These are phyloP conservation scores for Dolichotis patagonum DNA, from an alignment of 2,113 vertebrate genomes.

Conservation along the genomic window DNA sequence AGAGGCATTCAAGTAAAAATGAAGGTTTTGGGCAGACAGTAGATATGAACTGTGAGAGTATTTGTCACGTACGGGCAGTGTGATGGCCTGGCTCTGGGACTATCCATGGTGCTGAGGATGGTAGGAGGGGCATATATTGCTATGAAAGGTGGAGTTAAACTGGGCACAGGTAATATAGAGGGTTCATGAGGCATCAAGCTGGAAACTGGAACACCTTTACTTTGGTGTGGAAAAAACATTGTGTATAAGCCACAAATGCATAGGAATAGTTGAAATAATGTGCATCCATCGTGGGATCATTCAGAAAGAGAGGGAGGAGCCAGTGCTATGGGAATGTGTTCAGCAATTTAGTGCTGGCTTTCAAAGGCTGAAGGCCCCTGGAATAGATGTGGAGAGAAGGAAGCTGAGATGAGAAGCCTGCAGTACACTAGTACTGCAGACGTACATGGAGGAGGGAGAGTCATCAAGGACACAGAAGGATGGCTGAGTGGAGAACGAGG, in stretches of 20 bases:
- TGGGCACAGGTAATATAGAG: not conserved
- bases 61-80: accelerated
- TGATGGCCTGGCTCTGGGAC: not conserved
- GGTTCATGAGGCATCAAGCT: accelerated
- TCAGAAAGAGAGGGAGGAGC: not conserved
- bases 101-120: not conserved
- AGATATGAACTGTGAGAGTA: accelerated
- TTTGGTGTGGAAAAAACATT: not conserved
- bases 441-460: not conserved
- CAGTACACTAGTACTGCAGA: not conserved
- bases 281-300: not conserved
- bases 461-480: not conserved
- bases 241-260: not conserved
- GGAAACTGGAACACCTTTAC: not conserved
- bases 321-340: accelerated
- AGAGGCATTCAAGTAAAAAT: not conserved
- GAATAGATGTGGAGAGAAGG: not conserved
- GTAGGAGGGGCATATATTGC: not conserved
- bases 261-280: not conserved
- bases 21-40: too few species aligned
- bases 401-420: not conserved
- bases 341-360: not conserved
- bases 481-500: not conserved
- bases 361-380: not conserved
- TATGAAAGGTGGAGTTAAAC: not conserved